Conservation (phyloP, 2,888 invertebrate genomes). For the Thereva unica region DNA sequence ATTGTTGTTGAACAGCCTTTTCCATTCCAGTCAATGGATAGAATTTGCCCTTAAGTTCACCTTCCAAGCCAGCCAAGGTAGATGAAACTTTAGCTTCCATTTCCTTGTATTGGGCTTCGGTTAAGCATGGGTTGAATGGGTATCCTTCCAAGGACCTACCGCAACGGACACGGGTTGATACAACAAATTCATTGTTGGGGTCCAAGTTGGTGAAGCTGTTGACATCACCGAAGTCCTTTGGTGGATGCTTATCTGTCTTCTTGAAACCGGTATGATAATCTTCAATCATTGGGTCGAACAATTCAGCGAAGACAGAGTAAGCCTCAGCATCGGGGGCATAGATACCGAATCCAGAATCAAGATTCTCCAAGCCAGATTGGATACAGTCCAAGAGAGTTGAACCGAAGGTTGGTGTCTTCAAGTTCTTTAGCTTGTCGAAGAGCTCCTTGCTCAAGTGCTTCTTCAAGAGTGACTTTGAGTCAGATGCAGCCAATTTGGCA, state of each 20-base stretch:
- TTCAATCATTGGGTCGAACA: constrained; percentile 97
- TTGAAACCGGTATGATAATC: constrained; percentile 96
- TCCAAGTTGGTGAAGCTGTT: constrained; percentile 89
- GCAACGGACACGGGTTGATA: constrained; percentile 95
- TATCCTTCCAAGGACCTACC: constrained; percentile 94
- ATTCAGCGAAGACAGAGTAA: constrained; percentile 86
- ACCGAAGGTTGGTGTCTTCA: constrained; percentile 87
- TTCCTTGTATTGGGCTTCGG: constrained; percentile 95
- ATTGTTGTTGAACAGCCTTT: constrained; percentile 92
- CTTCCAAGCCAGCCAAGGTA: constrained; percentile 80
- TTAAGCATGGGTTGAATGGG: constrained; percentile 97
- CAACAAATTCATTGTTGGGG: constrained; percentile 86
- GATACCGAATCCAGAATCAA: constrained; percentile 95
- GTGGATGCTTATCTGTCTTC: constrained; percentile 91
- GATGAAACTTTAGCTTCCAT: constrained; percentile 90
- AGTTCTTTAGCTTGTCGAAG: constrained; percentile 88
- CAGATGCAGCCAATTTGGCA: constrained; percentile 82
- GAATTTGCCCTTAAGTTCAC: constrained; percentile 93
- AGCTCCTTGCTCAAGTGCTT: constrained; percentile 91
- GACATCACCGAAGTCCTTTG: constrained; percentile 93
- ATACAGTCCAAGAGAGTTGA: constrained; percentile 92
- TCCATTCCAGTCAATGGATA: constrained; percentile 95
- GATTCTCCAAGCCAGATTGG: constrained; percentile 96
- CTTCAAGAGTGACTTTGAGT: constrained; percentile 95
- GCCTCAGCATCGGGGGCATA: constrained; percentile 97